Evolutionary conservation across 2,888 invertebrate genomes (phyloP), one percentile per base, ranked within the genome.

Genomic region (Pasiphila rectangulata): DNA sequence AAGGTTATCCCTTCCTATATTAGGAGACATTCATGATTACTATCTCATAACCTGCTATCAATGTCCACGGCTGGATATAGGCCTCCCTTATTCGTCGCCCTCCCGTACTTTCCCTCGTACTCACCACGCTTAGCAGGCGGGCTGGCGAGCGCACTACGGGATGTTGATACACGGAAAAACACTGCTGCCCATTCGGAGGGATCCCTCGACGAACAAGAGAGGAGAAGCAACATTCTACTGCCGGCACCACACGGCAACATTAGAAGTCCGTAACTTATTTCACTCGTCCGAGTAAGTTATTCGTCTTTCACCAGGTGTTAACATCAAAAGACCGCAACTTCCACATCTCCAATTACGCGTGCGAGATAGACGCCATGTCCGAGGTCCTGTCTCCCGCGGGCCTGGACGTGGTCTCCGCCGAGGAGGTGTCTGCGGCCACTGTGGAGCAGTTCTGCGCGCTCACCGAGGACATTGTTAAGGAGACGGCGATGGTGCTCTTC

Each of bases 391-490:
- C 59, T 0, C 82, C 83, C 0, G 57, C 57, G 0, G 47, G 70
- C 30, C 53, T 77, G 10, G 75, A 69, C 46, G 72, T 69, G 44
- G 79, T 81, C 21, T 67, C 75, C 0, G 50, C 61, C 0, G 82
- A 81, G 0, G 83, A 83, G 39, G 79, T 82, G 9, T 65, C 66
- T 12, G 78, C 67, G 0, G 83, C 83, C 6, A 72, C 90, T n/a
- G 70, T 75, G 2, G 77, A 80, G 0, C 83, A 86, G 64, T 79
- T 90, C 62, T 91, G 91, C 32, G 75, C 69, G 0, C 54, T 90
- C n/a, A 56, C 63, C 1, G 86, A 89, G 13, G 62, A 72, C 0
- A 72, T 69, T 4, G 82, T 75, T 0, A 83, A 83, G 63, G 76
- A 79, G 16, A 63, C 90, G 4, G 51, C 87, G 0, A 67, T 81